Conservation (phyloP, 2,797 vertebrate species). For the Eulemur albifrons region DNA sequence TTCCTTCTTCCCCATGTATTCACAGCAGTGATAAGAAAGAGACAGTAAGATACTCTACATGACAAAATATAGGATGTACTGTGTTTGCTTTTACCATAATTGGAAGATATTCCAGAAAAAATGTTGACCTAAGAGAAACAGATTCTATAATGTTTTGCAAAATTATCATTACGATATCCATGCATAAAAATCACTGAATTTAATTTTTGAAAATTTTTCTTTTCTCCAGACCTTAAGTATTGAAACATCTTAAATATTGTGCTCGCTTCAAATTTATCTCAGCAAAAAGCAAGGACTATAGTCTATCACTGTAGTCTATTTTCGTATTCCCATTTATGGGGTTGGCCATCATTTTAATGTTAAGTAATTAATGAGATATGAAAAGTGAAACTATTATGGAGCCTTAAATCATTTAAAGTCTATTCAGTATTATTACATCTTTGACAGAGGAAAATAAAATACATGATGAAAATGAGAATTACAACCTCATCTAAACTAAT, state of each 20-base stretch:
- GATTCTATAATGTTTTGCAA: neutral
- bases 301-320: conserved; percentile 2
- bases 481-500: conserved; percentile 55
- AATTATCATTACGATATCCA: neutral
- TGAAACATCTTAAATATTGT: conserved; percentile 2
- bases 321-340: conserved; percentile 51
- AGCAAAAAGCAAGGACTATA: conserved; percentile 17
- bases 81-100: neutral
- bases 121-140: neutral
- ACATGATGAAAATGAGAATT: conserved; percentile 72
- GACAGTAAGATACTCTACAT: neutral
- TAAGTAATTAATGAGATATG: conserved; percentile 74
- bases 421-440: conserved; percentile 74
- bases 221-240: neutral
- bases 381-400: conserved; percentile 58
- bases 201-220: neutral
- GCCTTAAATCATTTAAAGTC: conserved; percentile 62
- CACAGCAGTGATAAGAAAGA: neutral
- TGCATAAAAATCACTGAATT: neutral
- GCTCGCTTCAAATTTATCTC: neutral
- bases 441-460: conserved; percentile 70
- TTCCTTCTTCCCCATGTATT: neutral
- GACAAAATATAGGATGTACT: neutral
- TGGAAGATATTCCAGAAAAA: neutral
- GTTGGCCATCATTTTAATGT: conserved; percentile 33